A percentile compares a stretch with the other conserved stretches of the same genome.
Evolutionary conservation across 37 sponge, comb jelly and placozoan genomes (phyloP).

Genomic region (Corticium candelabrum): DNA sequence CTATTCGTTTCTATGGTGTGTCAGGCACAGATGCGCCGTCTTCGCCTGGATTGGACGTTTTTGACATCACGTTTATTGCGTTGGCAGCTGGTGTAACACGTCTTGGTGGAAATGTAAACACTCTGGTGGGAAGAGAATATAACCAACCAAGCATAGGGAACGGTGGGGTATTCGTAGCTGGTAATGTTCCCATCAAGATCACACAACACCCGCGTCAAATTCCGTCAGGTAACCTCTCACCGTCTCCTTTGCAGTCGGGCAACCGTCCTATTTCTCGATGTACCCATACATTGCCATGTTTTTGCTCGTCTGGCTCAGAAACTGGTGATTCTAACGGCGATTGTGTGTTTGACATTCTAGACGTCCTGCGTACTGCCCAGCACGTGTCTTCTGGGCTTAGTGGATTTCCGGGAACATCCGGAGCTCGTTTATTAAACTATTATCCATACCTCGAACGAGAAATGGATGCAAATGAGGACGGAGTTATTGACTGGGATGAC

Average conservation of each 20-base stretch:
- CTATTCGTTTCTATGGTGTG: neutral
- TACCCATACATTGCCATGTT: no score
- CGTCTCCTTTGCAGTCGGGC: no score
- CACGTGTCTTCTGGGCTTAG: neutral
- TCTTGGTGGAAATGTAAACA: neutral
- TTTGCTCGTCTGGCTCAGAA: conserved; percentile 6
- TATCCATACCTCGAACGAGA: neutral
- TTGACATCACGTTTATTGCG: neutral
- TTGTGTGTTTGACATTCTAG: conserved; percentile 44
- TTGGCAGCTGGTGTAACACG: neutral
- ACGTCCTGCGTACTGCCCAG: conserved; percentile 14
- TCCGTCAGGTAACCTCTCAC: no score
- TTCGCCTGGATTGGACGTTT: no score
- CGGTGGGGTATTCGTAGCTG: no score
- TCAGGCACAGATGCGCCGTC: no score
- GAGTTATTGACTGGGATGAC: neutral
- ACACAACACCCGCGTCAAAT: no score
- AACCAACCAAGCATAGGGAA: no score
- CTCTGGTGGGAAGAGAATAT: no score
- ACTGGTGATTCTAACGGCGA: conserved; percentile 65
- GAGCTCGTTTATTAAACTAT: neutral
- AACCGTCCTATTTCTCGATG: no score
- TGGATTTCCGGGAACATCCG: neutral
- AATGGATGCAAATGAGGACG: conserved; percentile 2
- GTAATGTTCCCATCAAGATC: no score